phyloP scores from a whole-genome alignment of 2,797 vertebrate species.

The Coendou prehensilis region DNA sequence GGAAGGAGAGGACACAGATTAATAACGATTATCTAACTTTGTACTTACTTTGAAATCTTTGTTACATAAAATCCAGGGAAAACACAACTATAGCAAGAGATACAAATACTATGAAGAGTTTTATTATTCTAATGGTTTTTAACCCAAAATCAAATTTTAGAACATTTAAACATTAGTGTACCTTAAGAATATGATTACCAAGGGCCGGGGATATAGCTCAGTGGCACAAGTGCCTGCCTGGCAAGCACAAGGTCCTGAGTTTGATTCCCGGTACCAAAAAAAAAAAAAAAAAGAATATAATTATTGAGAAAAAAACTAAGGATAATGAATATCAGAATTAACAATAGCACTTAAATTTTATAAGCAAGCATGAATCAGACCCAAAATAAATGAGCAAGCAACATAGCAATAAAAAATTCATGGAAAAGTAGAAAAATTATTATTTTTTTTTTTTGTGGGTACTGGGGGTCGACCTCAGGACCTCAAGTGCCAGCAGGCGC shows the following conservation, averaged over 20 bases:
- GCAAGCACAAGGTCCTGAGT: no score
- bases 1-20: not conserved
- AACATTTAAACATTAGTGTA: not conserved
- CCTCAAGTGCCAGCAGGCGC: no score
- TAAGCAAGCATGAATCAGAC: not conserved
- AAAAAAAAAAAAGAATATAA: not conserved
- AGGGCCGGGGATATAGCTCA: no score
- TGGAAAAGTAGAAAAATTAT: not conserved
- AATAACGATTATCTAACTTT: not conserved
- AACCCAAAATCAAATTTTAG: slow-evolving; percentile 22
- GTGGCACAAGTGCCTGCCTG: no score
- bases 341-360: not conserved
- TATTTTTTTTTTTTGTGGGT: not conserved
- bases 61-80: not conserved
- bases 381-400: not conserved
- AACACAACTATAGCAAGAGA: not conserved
- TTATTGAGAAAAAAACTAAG: not conserved
- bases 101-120: not conserved
- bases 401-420: not conserved
- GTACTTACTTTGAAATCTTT: not conserved
- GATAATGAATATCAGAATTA: slow-evolving; percentile 16
- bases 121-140: not conserved
- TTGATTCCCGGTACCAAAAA: no score
- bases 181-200: not conserved
- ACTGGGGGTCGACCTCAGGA: no score